Base-by-base conservation (phyloP, 2,113 vertebrate species). In the Aix galericulata region DNA sequence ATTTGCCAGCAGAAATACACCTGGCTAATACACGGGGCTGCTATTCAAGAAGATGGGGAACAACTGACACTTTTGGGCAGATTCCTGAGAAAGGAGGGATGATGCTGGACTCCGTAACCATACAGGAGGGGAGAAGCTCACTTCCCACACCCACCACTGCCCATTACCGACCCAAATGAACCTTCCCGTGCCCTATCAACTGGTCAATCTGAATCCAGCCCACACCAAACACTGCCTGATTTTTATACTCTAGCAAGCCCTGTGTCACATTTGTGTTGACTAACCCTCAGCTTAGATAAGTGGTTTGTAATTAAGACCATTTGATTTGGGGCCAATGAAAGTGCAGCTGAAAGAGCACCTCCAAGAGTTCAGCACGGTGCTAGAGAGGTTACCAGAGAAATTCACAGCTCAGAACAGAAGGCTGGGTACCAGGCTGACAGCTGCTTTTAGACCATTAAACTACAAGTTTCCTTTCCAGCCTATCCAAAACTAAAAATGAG, bases 261-360 rank as follows among this genome's bases (percentile, higher is more conserved):
- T 0, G 27, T 44, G 83, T 86, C 93, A 93, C 88, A 69, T 90
- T 50, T 91, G 64, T 78, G 90, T 92, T 93, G 91, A 88, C 62
- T 82, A 68, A 86, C 82, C 73, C 86, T 68, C 88, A 72, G 76
- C 26, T 82, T 66, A 88, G 90, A 64, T 88, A 94, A 96, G 82
- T 93, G 92, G 73, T 75, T 90, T 84, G 93, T 82, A 95, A 88
- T 94, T 96, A 92, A 82, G 90, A 78, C 72, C 63, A 93, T 84
- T 81, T 79, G 67, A 55, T 85, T 75, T 90, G 90, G 27, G 60
- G 78, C 60, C 85, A 90, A 48, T 11, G 46, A 67, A 87, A 92
- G 71, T 16, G 46, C 31, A 50, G 53, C 64, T 80, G 88, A 71
- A 90, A 90, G 88, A 94, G 62, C 82, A 66, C 72, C 89, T 91